Base-by-base conservation (phyloP, 23 tunicate species). In the Halocynthia roretzi region DNA sequence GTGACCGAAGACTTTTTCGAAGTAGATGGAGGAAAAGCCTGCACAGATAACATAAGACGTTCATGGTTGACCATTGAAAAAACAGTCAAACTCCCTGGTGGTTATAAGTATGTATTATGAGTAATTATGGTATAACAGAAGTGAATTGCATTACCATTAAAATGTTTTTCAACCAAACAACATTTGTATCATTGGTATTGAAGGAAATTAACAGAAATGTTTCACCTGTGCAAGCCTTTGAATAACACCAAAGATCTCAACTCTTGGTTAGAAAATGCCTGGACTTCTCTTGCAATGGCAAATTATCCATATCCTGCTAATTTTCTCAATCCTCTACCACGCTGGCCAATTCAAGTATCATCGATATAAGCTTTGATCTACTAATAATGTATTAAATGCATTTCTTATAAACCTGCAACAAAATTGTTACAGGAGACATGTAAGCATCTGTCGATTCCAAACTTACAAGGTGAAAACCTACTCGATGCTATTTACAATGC, bases 241-340 rank as follows among this genome's bases (percentile, higher is more conserved):
- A 78, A 85, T 51, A 55, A 72, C 8, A 72, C 68, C 14, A 69
- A 61, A 14, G 74, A 71, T 50, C 71, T 91, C 6, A 54, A 49
- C 17, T 80, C 82, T 61, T 91, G 87, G 87, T 8, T 91, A 9
- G 56, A 31, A n/a, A 83, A 73, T 49, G 68, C 83, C 9, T 82
- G 82, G 77, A 71, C 80, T 8, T 77, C 89, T 44, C 71, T 86
- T 49, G 91, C 92, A 17, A 86, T 85, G 97, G 91, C 86, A 12
- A 80, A 91, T 72, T 91, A 91, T 77, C 97, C 97, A 7, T 78
- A 91, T 53, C 87, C 97, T n/a, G 72, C 91, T 18, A 84, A 62
- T 52, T 91, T 91, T 77, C 67, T 91, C 50, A 78, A 67, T 78
- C 84, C 84, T 18, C 62, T 86, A n/a, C 97, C 97, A 74, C 82